Percentiles rank a stretch among this genome's conserved stretches.
Conservation (phyloP, 2,797 vertebrate genomes). For the Rhyacichthys aspro region DNA sequence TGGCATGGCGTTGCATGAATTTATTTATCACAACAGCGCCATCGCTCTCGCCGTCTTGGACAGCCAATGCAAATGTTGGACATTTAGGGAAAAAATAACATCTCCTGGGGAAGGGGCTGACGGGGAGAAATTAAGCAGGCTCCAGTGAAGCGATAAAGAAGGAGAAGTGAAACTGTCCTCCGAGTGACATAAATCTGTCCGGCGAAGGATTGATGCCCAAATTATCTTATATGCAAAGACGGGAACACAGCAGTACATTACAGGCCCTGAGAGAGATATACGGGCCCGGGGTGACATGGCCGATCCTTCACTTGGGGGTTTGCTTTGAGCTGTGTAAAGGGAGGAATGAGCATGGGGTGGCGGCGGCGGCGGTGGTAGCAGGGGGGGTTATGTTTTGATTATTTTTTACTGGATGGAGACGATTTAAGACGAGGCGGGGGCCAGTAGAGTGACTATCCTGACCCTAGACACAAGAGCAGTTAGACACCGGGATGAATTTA, state of each 20-base stretch:
- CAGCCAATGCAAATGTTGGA: constrained; percentile 94
- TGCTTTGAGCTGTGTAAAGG: constrained; percentile 86
- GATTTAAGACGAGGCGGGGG: constrained; percentile 67
- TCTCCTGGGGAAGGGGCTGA: constrained; percentile 96
- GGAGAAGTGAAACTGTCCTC: constrained; percentile 99
- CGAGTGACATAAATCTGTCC: constrained; percentile 99
- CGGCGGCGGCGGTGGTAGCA: neutral
- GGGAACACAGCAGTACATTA: constrained; percentile 97
- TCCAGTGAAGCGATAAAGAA: constrained; percentile 99
- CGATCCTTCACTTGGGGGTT: constrained; percentile 93
- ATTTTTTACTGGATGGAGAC: constrained; percentile 88
- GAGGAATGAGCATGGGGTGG: constrained; percentile 48
- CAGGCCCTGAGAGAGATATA: constrained; percentile 90
- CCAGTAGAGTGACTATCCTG: constrained; percentile 81
- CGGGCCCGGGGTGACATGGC: constrained; percentile 90
- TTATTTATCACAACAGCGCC: constrained; percentile 86
- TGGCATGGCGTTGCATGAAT: constrained; percentile 77
- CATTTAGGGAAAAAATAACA: constrained; percentile 96
- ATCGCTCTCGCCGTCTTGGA: constrained; percentile 82
- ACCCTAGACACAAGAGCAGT: constrained; percentile 88
- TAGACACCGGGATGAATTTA: constrained; percentile 92
- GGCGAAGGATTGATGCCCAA: constrained; percentile 96
- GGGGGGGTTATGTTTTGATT: constrained; percentile 88
- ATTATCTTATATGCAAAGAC: constrained; percentile 99
- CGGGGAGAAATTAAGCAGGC: constrained; percentile 99